Conservation (phyloP, 2,797 vertebrate species). For the Gymnoscopelus braueri region DNA sequence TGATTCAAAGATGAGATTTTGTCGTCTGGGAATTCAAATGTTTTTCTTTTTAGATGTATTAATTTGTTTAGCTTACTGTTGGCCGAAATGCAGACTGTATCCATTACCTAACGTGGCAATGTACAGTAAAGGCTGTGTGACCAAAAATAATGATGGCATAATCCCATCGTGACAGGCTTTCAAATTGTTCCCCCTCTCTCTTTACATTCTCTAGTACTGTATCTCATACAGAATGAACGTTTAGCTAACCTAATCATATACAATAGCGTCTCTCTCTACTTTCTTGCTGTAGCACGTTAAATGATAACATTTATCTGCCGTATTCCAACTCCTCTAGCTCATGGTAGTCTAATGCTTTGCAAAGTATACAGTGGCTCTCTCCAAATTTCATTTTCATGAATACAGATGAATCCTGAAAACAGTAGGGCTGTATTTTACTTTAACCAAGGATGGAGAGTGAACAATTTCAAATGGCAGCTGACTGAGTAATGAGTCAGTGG, state of each 20-base stretch:
- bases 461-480: constrained; percentile 12
- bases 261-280: constrained; percentile 17
- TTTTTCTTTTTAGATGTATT: constrained; percentile 15
- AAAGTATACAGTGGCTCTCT: background rate
- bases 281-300: constrained; percentile 20
- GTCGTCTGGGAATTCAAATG: constrained; percentile 60
- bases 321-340: constrained; percentile 1
- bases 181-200: constrained; percentile 15
- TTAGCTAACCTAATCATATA: constrained; percentile 8
- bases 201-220: background rate
- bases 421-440: constrained; percentile 2
- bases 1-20: constrained; percentile 71
- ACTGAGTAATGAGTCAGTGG: constrained; percentile 16
- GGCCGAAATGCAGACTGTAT: constrained; percentile 22
- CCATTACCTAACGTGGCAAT: constrained; percentile 34
- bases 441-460: background rate
- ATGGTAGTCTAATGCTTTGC: background rate
- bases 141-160: constrained; percentile 53
- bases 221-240: constrained; percentile 29
- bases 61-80: constrained; percentile 4
- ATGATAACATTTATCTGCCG: constrained; percentile 26
- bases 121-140: constrained; percentile 43
- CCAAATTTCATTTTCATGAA: constrained; percentile 5
- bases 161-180: constrained; percentile 33
- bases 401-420: background rate